Percentiles rank a stretch among this genome's conserved stretches.
These are phyloP conservation scores for Parazoanthus darwini DNA, from an alignment of 92 coral and sea anemone species.

Conservation along the genomic window DNA sequence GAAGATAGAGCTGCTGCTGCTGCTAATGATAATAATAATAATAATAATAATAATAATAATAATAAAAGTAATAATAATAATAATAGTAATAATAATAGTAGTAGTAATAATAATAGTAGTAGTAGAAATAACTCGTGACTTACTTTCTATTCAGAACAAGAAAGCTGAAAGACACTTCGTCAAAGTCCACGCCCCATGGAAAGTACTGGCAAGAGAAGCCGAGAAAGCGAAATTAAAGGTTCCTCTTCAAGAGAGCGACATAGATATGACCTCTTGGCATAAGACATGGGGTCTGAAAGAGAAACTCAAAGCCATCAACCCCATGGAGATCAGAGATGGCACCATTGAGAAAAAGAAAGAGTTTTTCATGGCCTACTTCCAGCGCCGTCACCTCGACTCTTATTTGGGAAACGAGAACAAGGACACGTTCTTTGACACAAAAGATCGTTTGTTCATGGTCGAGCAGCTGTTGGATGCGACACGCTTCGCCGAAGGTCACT, in stretches of 20 bases:
- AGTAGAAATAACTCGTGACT: too few relatives aligned
- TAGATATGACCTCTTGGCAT: constrained; percentile 59
- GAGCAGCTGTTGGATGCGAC: constrained; percentile 66
- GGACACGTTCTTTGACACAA: constrained; percentile 62
- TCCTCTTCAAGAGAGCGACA: constrained; percentile 79
- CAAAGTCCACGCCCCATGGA: constrained; percentile 86
- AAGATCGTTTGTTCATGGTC: constrained; percentile 63
- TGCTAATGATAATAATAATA: too few relatives aligned
- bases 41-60: too few relatives aligned
- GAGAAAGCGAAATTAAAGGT: constrained; percentile 73
- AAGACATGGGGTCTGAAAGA: constrained; percentile 39
- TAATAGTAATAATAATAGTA: too few relatives aligned
- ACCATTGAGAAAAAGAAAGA: constrained; percentile 55
- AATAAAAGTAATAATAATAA: too few relatives aligned
- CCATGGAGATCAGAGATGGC: constrained; percentile 60
- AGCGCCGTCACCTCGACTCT: constrained; percentile 49
- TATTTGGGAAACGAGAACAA: constrained; percentile 49
- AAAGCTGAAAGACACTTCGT: constrained; percentile 71
- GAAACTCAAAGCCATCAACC: constrained; percentile 57
- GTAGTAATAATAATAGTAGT: too few relatives aligned
- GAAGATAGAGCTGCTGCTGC: too few relatives aligned
- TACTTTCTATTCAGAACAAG: constrained; percentile 46
- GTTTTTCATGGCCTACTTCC: constrained; percentile 85
- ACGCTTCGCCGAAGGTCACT: constrained; percentile 63
- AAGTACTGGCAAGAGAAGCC: constrained; percentile 64